Evolutionary conservation across 2,113 vertebrate genomes (phyloP).

Genomic region (Silurus glanis): DNA sequence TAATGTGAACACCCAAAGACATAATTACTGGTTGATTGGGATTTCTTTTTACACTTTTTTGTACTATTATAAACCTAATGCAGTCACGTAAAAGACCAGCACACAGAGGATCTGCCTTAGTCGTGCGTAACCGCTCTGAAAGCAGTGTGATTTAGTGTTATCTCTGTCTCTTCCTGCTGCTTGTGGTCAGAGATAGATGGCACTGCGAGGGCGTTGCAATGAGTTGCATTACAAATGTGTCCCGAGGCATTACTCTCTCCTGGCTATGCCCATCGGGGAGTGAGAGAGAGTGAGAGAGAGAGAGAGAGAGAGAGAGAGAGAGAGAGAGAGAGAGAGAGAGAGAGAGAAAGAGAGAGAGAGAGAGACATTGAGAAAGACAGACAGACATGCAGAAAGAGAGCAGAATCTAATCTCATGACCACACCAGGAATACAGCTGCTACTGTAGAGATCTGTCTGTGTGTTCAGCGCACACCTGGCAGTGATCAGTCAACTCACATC

Average conservation of each 20-base stretch:
- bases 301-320: slow-evolving; percentile 19
- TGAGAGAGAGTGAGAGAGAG: neutral
- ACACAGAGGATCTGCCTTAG: neutral
- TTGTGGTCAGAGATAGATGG: slow-evolving; percentile 45
- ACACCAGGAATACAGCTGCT: slow-evolving; percentile 36
- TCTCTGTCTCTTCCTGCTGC: slow-evolving; percentile 9
- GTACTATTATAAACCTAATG: neutral
- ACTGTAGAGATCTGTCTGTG: slow-evolving; percentile 29
- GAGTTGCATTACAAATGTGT: slow-evolving; percentile 31
- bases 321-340: neutral
- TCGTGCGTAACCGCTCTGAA: slow-evolving; percentile 1
- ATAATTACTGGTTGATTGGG: neutral
- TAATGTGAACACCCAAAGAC: neutral
- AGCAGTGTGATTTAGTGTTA: slow-evolving; percentile 25
- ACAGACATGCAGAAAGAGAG: neutral
- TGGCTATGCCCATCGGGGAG: neutral
- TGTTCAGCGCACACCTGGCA: slow-evolving; percentile 24
- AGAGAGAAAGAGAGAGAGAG: slow-evolving; percentile 3
- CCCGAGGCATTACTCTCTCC: slow-evolving; percentile 20
- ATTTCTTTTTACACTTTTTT: neutral
- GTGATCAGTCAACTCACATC: slow-evolving; percentile 13
- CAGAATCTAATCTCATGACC: slow-evolving; percentile 32
- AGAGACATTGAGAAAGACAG: neutral
- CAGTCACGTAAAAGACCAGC: neutral
- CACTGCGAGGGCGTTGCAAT: slow-evolving; percentile 10